phyloP scores from a whole-genome alignment of 2,113 vertebrate species.

The Hiodon alosoides region DNA sequence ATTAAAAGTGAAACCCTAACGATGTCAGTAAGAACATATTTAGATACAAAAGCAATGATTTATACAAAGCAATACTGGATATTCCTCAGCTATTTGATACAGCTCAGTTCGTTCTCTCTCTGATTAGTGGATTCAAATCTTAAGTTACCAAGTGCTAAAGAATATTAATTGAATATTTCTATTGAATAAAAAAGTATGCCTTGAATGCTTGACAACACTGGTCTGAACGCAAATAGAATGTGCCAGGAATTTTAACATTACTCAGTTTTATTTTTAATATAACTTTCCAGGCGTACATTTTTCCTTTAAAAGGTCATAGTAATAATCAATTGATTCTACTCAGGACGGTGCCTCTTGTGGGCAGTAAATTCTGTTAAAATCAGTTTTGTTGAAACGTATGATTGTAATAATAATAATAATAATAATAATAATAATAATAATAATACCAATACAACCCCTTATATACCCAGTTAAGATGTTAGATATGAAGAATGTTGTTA shows the following conservation, averaged over 20 bases:
- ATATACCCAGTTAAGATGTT: too few species aligned
- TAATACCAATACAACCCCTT: too few species aligned
- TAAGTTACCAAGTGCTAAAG: background rate
- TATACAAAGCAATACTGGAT: background rate
- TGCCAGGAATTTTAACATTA: background rate
- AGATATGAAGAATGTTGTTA: too few species aligned
- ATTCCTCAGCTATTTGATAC: background rate
- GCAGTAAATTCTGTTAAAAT: too few species aligned
- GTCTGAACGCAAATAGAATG: background rate
- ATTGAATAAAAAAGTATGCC: background rate
- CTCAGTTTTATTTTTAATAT: too few species aligned
- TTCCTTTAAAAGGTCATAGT: too few species aligned
- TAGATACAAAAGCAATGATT: background rate
- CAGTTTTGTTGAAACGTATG: too few species aligned
- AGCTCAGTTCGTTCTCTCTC: background rate
- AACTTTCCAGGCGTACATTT: too few species aligned
- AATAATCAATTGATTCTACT: too few species aligned
- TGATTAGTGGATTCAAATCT: conserved; percentile 12
- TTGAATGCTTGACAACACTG: conserved; percentile 4
- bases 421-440: too few species aligned
- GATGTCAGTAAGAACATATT: conserved; percentile 2
- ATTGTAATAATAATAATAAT: too few species aligned
- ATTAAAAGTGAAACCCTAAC: background rate
- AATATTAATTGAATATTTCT: conserved; percentile 2
- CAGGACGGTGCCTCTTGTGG: too few species aligned